These are phyloP conservation scores for Heliconius congener DNA, from an alignment of 1,140 invertebrate genomes.

Conservation along the genomic window DNA sequence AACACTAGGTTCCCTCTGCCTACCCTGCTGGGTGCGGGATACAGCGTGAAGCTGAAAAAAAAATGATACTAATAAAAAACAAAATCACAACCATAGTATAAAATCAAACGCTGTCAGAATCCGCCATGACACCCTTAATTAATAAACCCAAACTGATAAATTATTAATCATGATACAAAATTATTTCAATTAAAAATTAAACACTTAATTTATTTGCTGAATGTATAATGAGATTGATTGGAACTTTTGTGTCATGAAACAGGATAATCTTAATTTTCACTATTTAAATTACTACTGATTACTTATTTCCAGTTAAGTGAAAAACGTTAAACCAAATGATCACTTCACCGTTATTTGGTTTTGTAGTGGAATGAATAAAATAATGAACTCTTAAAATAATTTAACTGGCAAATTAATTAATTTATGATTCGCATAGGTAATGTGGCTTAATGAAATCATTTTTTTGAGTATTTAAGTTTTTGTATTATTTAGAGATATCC, in stretches of 20 bases:
- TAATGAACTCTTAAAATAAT: background rate
- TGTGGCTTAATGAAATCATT: background rate
- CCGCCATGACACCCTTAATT: too few species aligned
- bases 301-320: background rate
- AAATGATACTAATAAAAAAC: too few species aligned
- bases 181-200: slow-evolving; percentile 8
- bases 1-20: too few species aligned
- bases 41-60: too few species aligned
- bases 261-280: slow-evolving; percentile 9
- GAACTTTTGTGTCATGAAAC: slow-evolving; percentile 4
- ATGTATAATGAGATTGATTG: background rate
- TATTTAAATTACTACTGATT: background rate
- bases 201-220: background rate
- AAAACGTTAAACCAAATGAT: background rate
- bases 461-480: too few species aligned
- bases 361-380: background rate
- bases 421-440: background rate
- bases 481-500: too few species aligned
- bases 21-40: too few species aligned
- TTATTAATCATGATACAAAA: background rate
- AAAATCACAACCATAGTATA: too few species aligned
- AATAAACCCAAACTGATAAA: background rate
- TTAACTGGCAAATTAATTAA: background rate
- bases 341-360: slow-evolving; percentile 2
- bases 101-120: too few species aligned